A percentile compares a stretch with the other conserved stretches of the same genome.
phyloP scores from a whole-genome alignment of 1,140 invertebrate species.

The Penaeus indicus region DNA sequence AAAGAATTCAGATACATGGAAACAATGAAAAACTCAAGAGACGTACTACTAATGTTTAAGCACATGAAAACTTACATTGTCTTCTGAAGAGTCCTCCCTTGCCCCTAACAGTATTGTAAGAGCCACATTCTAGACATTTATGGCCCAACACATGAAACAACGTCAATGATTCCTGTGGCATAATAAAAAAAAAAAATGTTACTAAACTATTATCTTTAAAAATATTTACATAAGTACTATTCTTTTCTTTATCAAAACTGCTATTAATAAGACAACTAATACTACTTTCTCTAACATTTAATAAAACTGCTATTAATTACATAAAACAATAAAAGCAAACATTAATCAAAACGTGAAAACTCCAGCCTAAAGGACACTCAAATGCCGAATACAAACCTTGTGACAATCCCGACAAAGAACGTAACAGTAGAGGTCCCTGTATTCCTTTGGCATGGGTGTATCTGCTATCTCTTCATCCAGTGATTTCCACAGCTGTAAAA shows the following conservation, averaged over 20 bases:
- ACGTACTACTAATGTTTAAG: neutral
- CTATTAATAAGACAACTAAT: too few species aligned
- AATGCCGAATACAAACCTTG: conserved; percentile 70
- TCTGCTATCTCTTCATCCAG: conserved; percentile 83
- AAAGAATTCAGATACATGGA: too few species aligned
- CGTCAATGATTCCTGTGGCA: conserved; percentile 24
- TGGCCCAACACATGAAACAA: conserved; percentile 83
- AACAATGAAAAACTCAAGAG: too few species aligned
- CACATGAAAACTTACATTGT: neutral
- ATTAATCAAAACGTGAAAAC: neutral
- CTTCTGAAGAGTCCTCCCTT: conserved; percentile 50
- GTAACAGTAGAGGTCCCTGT: conserved; percentile 81
- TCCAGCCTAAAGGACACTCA: too few species aligned
- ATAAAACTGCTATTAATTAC: too few species aligned
- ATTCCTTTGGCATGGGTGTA: conserved; percentile 86
- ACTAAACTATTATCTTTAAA: conserved; percentile 70
- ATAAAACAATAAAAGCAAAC: neutral
- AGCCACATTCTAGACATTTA: conserved; percentile 86
- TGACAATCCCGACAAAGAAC: conserved; percentile 92
- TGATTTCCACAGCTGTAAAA: conserved; percentile 80
- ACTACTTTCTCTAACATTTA: too few species aligned
- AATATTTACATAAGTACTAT: too few species aligned
- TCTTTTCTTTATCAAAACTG: neutral
- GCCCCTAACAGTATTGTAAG: conserved; percentile 80
- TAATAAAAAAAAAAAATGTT: conserved; percentile 3